Percentiles rank a stretch among this genome's conserved stretches.
Conservation (phyloP, 1,140 invertebrate genomes). For the Neodiprion virginianus region DNA sequence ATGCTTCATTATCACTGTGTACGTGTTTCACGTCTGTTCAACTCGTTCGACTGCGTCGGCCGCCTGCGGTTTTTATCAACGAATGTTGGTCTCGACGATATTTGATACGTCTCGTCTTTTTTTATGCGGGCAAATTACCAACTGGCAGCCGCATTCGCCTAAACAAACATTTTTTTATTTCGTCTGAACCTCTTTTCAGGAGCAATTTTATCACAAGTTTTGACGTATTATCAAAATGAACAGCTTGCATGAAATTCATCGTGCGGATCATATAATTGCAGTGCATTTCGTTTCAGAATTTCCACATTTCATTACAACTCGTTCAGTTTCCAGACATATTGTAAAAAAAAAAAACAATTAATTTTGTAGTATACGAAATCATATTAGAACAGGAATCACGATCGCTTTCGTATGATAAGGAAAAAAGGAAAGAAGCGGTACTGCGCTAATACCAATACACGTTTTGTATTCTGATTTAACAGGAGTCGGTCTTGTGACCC, state of each 20-base stretch:
- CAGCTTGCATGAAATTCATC: neutral
- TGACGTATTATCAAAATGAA: too few species aligned
- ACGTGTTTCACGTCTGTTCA: too few species aligned
- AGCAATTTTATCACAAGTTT: too few species aligned
- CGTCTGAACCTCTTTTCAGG: too few species aligned
- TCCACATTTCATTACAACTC: neutral
- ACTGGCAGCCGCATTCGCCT: too few species aligned
- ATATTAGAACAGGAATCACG: neutral
- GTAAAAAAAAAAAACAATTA: too few species aligned
- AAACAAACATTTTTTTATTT: too few species aligned
- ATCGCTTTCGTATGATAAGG: neutral
- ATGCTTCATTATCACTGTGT: too few species aligned
- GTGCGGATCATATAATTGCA: neutral
- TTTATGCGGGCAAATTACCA: neutral
- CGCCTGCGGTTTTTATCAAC: too few species aligned
- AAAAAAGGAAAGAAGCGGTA: neutral
- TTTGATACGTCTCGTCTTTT: neutral
- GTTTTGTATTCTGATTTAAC: conserved; percentile 11
- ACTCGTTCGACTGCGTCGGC: too few species aligned
- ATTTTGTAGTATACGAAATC: too few species aligned
- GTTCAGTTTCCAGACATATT: neutral
- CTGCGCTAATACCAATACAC: neutral
- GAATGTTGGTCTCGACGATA: neutral
- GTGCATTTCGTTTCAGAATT: neutral
- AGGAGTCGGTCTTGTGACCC: conserved; percentile 80